A percentile compares a stretch with the other conserved stretches of the same genome.
phyloP scores from a whole-genome alignment of 2,113 vertebrate species.

The Corynorhinus townsendii region DNA sequence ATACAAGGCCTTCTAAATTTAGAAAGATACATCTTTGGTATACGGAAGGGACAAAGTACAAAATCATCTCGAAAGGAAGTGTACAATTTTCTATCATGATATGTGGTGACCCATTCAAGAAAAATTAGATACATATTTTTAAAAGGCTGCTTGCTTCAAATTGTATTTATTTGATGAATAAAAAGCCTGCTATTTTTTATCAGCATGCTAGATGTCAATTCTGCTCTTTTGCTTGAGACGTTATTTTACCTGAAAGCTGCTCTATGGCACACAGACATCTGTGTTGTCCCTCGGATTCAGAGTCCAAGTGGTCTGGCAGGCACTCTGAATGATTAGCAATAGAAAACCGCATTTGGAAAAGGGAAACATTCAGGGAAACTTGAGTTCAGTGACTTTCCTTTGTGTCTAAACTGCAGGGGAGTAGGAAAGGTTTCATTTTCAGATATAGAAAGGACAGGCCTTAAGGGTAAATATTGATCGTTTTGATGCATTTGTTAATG shows the following conservation, averaged over 20 bases:
- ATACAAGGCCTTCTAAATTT: not conserved
- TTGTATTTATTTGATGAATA: not conserved
- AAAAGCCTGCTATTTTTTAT: conserved; percentile 15
- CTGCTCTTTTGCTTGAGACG: not conserved
- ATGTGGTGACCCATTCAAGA: not conserved
- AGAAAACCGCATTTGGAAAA: not conserved
- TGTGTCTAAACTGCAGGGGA: not conserved
- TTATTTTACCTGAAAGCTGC: conserved; percentile 63
- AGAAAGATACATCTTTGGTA: not conserved
- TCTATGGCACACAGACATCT: conserved; percentile 50
- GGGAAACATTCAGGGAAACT: not conserved
- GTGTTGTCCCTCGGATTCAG: not conserved
- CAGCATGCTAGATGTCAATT: not conserved
- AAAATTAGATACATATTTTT: fast-evolving
- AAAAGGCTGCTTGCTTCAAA: not conserved
- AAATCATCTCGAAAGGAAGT: not conserved
- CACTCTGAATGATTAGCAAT: conserved; percentile 53
- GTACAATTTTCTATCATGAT: not conserved
- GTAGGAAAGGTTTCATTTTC: not conserved
- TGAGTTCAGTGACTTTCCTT: not conserved
- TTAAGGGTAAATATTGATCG: not conserved
- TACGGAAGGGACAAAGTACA: fast-evolving
- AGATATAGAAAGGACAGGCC: not conserved
- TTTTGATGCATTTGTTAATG: not conserved
- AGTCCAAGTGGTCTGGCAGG: conserved; percentile 44